Percentiles rank a stretch among this genome's conserved stretches.
phyloP scores from a whole-genome alignment of 1,140 invertebrate species.

The Brachionus asplanchnoidis region DNA sequence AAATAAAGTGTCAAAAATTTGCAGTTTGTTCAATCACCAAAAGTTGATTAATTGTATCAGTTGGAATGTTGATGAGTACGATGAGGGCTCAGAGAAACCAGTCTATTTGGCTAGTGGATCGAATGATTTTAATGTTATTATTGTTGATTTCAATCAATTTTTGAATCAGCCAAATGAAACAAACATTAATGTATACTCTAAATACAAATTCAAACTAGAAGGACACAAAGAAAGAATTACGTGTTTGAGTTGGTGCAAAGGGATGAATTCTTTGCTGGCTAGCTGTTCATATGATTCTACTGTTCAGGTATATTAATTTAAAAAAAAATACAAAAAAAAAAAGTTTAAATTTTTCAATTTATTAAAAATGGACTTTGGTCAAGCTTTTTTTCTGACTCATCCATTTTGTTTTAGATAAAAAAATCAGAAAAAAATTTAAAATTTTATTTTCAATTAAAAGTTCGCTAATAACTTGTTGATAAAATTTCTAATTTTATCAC shows the following conservation, averaged over 20 bases:
- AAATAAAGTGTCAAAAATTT: not conserved
- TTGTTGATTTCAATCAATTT: constrained; percentile 1
- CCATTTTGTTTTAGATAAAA: too few relatives aligned
- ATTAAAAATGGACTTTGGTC: too few relatives aligned
- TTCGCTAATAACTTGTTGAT: too few relatives aligned
- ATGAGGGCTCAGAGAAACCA: not conserved
- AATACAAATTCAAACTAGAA: constrained; percentile 3
- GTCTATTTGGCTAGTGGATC: constrained; percentile 27
- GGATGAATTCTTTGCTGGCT: not conserved
- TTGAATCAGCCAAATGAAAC: not conserved
- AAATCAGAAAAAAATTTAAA: too few relatives aligned
- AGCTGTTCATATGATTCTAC: constrained; percentile 38
- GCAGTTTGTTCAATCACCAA: constrained; percentile 39
- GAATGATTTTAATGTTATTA: constrained; percentile 20
- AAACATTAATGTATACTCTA: not conserved
- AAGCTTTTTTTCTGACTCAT: too few relatives aligned
- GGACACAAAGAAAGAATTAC: constrained; percentile 34
- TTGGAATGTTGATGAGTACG: not conserved
- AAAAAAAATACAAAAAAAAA: not conserved
- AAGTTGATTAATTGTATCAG: constrained; percentile 18
- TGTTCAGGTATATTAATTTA: constrained; percentile 9
- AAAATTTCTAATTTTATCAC: too few relatives aligned
- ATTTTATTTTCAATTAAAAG: too few relatives aligned
- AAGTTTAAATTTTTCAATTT: too few relatives aligned
- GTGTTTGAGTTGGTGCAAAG: not conserved